Base-by-base conservation (phyloP, 2,888 invertebrate genomes). In the Polietes domitor region DNA sequence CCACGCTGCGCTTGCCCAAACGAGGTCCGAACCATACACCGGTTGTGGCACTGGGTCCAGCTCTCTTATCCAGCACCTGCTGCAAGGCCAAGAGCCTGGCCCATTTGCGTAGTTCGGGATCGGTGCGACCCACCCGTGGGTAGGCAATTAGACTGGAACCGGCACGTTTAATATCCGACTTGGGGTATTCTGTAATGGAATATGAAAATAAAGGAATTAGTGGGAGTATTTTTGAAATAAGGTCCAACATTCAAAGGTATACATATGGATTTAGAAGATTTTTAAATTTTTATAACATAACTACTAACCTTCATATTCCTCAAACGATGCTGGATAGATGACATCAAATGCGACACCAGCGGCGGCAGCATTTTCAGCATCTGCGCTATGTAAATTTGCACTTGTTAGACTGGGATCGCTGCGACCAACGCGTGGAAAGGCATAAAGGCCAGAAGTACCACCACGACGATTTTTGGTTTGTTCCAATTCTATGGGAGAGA, bases 1-100 rank as follows among this genome's bases (percentile, higher is more conserved):
- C 86, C 4, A 90, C 86, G 77, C 91, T 90, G n/a, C 90, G 91
- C 83, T 94, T 93, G 77, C 94, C 96, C 26, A 95, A 92, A 58
- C 95, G 92, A 0, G 95, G 95, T 47, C 95, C 96, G 87, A 95
- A 95, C 96, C 95, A 96, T 92, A 95, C 93, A 0, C 93, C 93
- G 24, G 92, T 92, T 47, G 91, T 93, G 61, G 92, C 92, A 76
- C 92, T 90, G 6, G 91, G 91, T 63, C 90, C 91, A 0, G 91
- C 90, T 37, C 91, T 90, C 83, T 92, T 92, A 12, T 91, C 91
- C 68, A 92, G 80, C 0, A 91, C 89, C 82, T 91, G 90, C 76
- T 91, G 90, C 71, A 91, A 83, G n/a, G 91, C 90, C 82, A 91
- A 79, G 61, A 90, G 85, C 81, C 90, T 90, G 2, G 92, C 89